Evolutionary conservation across 2,888 invertebrate genomes (phyloP).

Genomic region (Amphiduros pacificus): DNA sequence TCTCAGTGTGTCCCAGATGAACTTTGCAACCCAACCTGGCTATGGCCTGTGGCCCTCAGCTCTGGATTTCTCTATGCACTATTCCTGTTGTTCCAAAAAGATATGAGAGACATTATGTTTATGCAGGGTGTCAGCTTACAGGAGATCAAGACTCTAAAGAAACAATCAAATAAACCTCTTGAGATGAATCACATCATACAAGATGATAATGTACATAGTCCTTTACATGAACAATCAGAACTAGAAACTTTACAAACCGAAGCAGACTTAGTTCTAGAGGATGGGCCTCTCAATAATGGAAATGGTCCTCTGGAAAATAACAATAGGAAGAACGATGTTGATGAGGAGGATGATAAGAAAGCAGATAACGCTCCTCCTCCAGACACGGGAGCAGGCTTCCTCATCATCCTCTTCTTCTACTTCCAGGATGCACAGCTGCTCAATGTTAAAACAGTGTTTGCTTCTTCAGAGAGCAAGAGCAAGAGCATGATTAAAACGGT

Average conservation of each 20-base stretch:
- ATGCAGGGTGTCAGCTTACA: background rate
- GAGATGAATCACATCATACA: slow-evolving; percentile 1
- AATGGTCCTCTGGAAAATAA: background rate
- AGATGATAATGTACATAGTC: background rate
- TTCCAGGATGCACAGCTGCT: slow-evolving; percentile 34
- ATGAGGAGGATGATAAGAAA: background rate
- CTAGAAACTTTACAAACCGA: background rate
- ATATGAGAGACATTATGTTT: slow-evolving; percentile 10
- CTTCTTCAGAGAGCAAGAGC: slow-evolving; percentile 9
- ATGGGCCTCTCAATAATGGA: background rate
- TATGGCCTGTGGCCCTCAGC: slow-evolving; percentile 20
- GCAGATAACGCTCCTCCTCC: background rate
- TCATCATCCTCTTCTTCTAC: slow-evolving; percentile 32
- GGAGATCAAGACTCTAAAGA: background rate
- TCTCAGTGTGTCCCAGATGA: slow-evolving; percentile 27
- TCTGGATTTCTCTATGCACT: slow-evolving; percentile 26
- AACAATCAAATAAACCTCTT: background rate
- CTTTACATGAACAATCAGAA: background rate
- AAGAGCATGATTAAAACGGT: slow-evolving; percentile 22
- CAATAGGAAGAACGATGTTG: too few species aligned
- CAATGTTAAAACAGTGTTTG: slow-evolving; percentile 29
- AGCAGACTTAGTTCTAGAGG: slow-evolving; percentile 5
- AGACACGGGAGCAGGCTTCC: slow-evolving; percentile 24
- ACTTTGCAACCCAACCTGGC: slow-evolving; percentile 26
- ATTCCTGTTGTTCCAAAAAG: slow-evolving; percentile 28